Percentiles rank a stretch among this genome's conserved stretches.
Evolutionary conservation across 2,113 vertebrate genomes (phyloP).

Genomic region (Zootoca vivipara): DNA sequence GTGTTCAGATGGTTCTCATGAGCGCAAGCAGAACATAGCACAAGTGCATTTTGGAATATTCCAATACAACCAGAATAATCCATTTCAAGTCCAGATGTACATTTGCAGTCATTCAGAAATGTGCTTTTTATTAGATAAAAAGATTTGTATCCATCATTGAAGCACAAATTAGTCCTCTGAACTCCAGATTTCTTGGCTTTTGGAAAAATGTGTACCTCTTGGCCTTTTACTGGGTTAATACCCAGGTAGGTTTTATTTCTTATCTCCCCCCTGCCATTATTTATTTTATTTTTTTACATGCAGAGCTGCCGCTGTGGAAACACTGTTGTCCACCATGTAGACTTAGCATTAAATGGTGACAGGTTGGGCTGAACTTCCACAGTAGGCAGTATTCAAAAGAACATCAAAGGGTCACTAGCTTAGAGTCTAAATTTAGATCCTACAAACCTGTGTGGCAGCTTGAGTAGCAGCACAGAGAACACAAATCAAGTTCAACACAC

Average conservation of each 20-base stretch:
- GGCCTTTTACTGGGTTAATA: background rate
- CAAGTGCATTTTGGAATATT: conserved; percentile 37
- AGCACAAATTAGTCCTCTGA: conserved; percentile 54
- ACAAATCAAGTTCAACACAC: background rate
- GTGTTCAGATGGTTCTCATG: conserved; percentile 63
- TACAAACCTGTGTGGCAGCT: background rate
- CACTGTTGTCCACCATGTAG: background rate
- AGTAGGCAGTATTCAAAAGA: background rate
- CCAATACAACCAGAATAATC: conserved; percentile 46
- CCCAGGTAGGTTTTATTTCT: background rate
- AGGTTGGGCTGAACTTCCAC: background rate
- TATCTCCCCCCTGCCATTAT: background rate
- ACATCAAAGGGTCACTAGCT: background rate
- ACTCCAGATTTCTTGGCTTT: conserved; percentile 17
- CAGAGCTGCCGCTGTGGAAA: background rate
- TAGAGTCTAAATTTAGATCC: background rate
- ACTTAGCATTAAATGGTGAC: background rate
- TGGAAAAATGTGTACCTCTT: conserved; percentile 20
- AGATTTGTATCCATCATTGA: conserved; percentile 19
- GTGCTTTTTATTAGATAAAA: conserved; percentile 60
- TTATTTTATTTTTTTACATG: background rate
- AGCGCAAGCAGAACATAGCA: conserved; percentile 15
- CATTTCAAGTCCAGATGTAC: conserved; percentile 62
- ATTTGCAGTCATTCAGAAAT: conserved; percentile 30
- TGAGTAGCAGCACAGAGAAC: background rate